These are phyloP conservation scores for Dioctria rufipes DNA, from an alignment of 2,888 invertebrate species.

Conservation along the genomic window DNA sequence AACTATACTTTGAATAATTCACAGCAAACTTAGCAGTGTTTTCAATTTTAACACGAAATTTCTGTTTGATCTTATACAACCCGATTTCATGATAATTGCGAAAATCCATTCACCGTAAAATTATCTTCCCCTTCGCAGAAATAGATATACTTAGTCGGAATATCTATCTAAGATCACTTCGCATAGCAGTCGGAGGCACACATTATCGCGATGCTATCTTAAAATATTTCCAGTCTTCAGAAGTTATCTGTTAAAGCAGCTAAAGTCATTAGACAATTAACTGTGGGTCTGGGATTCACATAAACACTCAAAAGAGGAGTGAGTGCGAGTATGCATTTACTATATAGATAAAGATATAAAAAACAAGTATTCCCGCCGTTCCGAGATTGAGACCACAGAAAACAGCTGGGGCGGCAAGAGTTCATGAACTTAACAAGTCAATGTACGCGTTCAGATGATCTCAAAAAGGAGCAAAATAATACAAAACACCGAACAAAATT, in stretches of 20 bases:
- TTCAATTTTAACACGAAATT: too few species aligned
- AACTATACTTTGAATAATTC: too few species aligned
- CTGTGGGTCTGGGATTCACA: neutral
- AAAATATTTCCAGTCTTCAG: neutral
- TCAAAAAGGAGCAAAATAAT: conserved; percentile 7
- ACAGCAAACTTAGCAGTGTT: too few species aligned
- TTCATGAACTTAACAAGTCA: conserved; percentile 70
- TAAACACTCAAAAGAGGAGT: neutral
- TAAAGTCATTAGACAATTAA: conserved; percentile 39
- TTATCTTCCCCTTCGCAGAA: neutral
- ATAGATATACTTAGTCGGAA: neutral
- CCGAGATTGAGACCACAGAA: conserved; percentile 61
- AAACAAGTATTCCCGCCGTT: neutral
- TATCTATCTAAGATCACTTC: too few species aligned
- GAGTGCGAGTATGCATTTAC: too few species aligned
- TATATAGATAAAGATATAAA: too few species aligned
- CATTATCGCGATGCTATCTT: conserved; percentile 39
- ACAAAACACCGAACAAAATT: neutral
- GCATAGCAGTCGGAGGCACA: neutral
- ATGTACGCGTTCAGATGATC: conserved; percentile 65
- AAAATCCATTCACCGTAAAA: conserved; percentile 3
- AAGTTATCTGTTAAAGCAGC: neutral
- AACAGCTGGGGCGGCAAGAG: conserved; percentile 64
- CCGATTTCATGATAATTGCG: neutral
- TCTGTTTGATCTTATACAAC: too few species aligned